Conservation (phyloP, 2,888 invertebrate species). For the Ophion ellenae region DNA sequence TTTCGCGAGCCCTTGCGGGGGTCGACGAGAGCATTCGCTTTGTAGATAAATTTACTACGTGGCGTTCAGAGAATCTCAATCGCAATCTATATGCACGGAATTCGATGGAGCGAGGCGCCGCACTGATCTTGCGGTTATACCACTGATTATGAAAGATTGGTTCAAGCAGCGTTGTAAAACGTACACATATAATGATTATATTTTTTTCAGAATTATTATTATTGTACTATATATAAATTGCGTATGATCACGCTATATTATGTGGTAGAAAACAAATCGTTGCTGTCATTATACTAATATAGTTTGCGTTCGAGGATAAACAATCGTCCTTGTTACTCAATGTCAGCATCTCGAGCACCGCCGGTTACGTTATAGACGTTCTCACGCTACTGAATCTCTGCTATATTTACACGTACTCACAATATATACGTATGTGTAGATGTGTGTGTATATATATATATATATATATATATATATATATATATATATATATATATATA, state of each 20-base stretch:
- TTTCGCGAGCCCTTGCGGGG: conserved; percentile 65
- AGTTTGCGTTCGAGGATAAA: conserved; percentile 66
- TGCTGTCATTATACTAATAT: conserved; percentile 42
- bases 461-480: too few relatives aligned
- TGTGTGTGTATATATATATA: too few relatives aligned
- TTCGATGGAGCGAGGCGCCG: background rate
- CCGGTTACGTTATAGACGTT: conserved; percentile 72
- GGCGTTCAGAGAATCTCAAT: conserved; percentile 50
- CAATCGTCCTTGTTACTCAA: conserved; percentile 79
- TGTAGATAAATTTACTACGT: conserved; percentile 52
- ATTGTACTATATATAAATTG: conserved; percentile 28
- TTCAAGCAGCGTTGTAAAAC: conserved; percentile 6
- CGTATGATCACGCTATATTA: conserved; percentile 13
- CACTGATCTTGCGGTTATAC: conserved; percentile 35
- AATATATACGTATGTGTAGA: background rate
- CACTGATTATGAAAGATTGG: conserved; percentile 21
- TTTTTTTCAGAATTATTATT: conserved; percentile 39
- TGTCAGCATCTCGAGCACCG: conserved; percentile 73
- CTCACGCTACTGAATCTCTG: conserved; percentile 76
- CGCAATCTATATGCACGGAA: background rate
- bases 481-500: too few relatives aligned
- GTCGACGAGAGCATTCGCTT: conserved; percentile 39
- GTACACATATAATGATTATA: conserved; percentile 14
- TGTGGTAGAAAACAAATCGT: conserved; percentile 35
- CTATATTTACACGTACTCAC: conserved; percentile 32